Evolutionary conservation across 2,113 vertebrate species (phyloP).

Genomic region (Channa maculata): DNA sequence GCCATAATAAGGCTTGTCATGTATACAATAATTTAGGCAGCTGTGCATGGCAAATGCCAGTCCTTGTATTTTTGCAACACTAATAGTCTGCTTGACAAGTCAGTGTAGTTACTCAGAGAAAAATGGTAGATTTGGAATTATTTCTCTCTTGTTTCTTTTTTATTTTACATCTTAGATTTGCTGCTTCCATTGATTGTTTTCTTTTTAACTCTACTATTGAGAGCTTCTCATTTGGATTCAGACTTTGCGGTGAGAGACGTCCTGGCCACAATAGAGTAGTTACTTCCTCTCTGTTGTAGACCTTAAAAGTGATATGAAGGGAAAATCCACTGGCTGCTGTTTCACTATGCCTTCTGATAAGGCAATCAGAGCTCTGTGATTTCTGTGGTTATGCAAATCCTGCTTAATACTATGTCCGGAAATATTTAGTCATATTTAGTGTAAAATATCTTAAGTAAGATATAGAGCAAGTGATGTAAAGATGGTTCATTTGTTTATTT

Average conservation of each 20-base stretch:
- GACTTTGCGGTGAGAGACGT: constrained; percentile 48
- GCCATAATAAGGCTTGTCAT: too few species aligned
- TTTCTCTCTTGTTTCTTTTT: background rate
- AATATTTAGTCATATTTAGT: constrained; percentile 14
- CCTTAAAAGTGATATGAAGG: constrained; percentile 45
- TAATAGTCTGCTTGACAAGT: constrained; percentile 14
- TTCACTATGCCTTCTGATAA: constrained; percentile 40
- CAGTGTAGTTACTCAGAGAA: background rate
- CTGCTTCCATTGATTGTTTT: constrained; percentile 54
- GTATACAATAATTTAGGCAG: background rate
- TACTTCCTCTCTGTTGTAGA: constrained; percentile 65
- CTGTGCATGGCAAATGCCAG: background rate
- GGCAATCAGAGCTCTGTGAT: constrained; percentile 16
- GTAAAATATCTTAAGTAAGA: too few species aligned
- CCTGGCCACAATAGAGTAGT: constrained; percentile 66
- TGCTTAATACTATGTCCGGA: constrained; percentile 51
- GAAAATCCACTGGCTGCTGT: constrained; percentile 62
- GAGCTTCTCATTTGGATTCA: constrained; percentile 45
- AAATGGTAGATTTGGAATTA: constrained; percentile 14
- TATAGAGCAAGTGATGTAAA: constrained; percentile 8
- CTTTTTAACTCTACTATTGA: constrained; percentile 52
- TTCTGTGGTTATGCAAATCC: constrained; percentile 54
- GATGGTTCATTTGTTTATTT: constrained; percentile 10
- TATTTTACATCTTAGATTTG: constrained; percentile 40
- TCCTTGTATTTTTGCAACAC: constrained; percentile 9